These are phyloP conservation scores for Phoeniculus purpureus DNA, from an alignment of 2,797 vertebrate genomes.

Conservation along the genomic window DNA sequence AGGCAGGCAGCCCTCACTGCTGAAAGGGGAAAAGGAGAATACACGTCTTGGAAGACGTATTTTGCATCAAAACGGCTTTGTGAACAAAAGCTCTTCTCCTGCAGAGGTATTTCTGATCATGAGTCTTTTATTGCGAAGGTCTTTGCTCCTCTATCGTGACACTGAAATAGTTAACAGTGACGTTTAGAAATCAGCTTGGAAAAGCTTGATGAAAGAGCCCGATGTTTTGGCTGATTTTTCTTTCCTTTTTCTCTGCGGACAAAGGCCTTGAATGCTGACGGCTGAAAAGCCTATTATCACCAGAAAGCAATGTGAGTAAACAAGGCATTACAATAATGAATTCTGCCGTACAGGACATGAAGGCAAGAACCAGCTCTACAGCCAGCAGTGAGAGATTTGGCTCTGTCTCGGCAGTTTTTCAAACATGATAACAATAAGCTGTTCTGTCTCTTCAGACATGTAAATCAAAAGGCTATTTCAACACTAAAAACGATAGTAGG, in stretches of 20 bases:
- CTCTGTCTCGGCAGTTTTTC: conserved; percentile 58
- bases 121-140: neutral
- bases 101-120: neutral
- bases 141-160: neutral
- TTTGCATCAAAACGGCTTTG: conserved; percentile 20
- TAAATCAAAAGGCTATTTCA: conserved; percentile 67
- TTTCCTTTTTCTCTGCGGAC: conserved; percentile 47
- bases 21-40: neutral
- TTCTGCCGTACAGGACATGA: conserved; percentile 36
- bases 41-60: neutral
- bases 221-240: conserved; percentile 62
- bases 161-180: conserved; percentile 58
- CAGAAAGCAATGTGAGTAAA: conserved; percentile 71
- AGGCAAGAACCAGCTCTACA: conserved; percentile 57
- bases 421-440: conserved; percentile 60
- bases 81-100: conserved; percentile 15
- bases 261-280: conserved; percentile 65
- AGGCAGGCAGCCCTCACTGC: neutral
- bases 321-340: conserved; percentile 71
- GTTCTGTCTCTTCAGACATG: conserved; percentile 55
- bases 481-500: conserved; percentile 41
- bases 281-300: conserved; percentile 64
- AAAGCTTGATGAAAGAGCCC: conserved; percentile 49
- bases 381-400: conserved; percentile 55
- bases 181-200: conserved; percentile 54